Evolutionary conservation across 1,140 invertebrate species (phyloP), one percentile per base, ranked within the genome.

Genomic region (Trichogramma pretiosum): DNA sequence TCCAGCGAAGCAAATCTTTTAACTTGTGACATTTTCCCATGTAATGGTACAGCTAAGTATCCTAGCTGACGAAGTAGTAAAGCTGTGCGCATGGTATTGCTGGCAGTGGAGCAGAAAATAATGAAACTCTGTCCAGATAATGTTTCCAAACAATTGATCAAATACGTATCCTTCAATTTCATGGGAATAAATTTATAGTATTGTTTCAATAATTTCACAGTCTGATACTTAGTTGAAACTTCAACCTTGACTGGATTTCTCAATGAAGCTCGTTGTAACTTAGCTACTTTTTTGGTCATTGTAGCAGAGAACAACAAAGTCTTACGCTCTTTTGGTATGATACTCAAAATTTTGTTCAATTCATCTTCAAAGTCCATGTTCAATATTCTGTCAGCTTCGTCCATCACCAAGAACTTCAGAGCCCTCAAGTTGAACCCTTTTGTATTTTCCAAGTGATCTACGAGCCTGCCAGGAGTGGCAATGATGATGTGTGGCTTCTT

Each of bases 201-300:
- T 65, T 98, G 95, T 58, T 89, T 82, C 13, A 99, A 69, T 62
- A 94, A 94, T 32, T 94, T 92, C 0, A 98, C 95, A 8, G 95
- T 98, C 72, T 97, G 92, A 67, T 95, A 98, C 65, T 96, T 95
- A 7, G 83, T 92, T 0, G 88, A 92, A 1, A 95, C 89, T 67
- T 98, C 93, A 8, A 98, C 87, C 70, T 88, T 91, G 0, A 95
- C 89, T 5, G 95, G 93, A 67, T 89, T 82, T 54, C 82, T 81
- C 1, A 99, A 72, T 7, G 89, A 95, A 1, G 95, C 94, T 37
- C 94, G 72, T 65, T 98, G 93, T 16, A 98, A 67, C 68, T 98
- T 98, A 53, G 90, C 83, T 1, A 97, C 93, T 74, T 98, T 97
- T 63, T 94, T 93, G 0, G 93, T 98, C 93, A 97, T 98, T n/a